A percentile compares a stretch with the other conserved stretches of the same genome.
These are phyloP conservation scores for Petrosia ficiformis DNA, from an alignment of 37 sponge, comb jelly and placozoan genomes.

Conservation along the genomic window DNA sequence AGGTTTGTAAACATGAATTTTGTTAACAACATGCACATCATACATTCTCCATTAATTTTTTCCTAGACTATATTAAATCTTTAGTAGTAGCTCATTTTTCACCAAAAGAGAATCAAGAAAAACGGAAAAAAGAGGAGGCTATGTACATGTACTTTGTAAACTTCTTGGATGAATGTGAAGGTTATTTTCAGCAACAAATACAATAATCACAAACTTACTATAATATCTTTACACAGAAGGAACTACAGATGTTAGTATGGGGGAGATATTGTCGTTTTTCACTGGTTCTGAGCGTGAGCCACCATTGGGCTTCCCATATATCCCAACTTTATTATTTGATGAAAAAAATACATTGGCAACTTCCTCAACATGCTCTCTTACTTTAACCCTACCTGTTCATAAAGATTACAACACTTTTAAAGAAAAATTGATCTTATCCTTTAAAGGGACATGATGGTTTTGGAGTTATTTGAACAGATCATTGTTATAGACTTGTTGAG, in stretches of 20 bases:
- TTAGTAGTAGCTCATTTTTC: too few relatives aligned
- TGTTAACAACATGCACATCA: too few relatives aligned
- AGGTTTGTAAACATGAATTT: slow-evolving; percentile 9
- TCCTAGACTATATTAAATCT: too few relatives aligned
- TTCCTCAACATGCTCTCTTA: slow-evolving; percentile 32
- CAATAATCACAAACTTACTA: not conserved
- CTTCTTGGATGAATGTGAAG: slow-evolving; percentile 46
- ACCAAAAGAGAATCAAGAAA: too few relatives aligned
- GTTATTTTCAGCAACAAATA: not conserved
- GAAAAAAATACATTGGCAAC: not conserved
- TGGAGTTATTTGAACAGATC: too few relatives aligned
- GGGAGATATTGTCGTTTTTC: slow-evolving; percentile 28
- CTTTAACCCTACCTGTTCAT: slow-evolving; percentile 7
- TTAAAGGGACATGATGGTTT: slow-evolving; percentile 35
- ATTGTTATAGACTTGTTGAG: too few relatives aligned
- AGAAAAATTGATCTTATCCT: not conserved
- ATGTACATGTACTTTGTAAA: slow-evolving; percentile 47
- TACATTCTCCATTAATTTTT: too few relatives aligned
- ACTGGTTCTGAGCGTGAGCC: slow-evolving; percentile 26
- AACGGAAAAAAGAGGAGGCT: slow-evolving; percentile 9
- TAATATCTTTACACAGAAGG: slow-evolving; percentile 18
- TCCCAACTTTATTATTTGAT: slow-evolving; percentile 5
- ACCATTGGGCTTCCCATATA: slow-evolving; percentile 25
- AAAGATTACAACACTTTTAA: not conserved
- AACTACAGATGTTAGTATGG: not conserved